A percentile compares a stretch with the other conserved stretches of the same genome.
phyloP scores from a whole-genome alignment of 1,140 invertebrate genomes.

The Ditylenchus dipsaci region DNA sequence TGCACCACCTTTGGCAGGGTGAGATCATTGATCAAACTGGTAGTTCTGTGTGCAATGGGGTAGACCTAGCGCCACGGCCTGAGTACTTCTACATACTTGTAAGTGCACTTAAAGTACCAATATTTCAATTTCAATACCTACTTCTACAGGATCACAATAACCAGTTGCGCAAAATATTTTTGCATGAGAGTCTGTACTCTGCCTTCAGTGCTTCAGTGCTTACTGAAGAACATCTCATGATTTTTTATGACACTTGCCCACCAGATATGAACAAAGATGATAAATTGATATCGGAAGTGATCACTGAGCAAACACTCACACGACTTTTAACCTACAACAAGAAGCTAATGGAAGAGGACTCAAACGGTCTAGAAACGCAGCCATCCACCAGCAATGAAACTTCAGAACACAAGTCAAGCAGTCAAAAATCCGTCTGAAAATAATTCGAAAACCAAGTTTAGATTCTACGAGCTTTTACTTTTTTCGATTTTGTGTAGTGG shows the following conservation, averaged over 20 bases:
- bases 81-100: conserved; percentile 27
- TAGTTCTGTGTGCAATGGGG: neutral
- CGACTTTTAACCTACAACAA: neutral
- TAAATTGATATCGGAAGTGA: neutral
- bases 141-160: conserved; percentile 17
- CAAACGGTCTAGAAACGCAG: no score
- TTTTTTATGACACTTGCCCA: conserved; percentile 24
- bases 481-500: no score
- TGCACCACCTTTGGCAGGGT: conserved; percentile 7
- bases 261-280: neutral
- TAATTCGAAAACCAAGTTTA: no score
- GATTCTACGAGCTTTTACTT: no score
- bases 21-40: neutral
- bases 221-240: conserved; percentile 16
- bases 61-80: neutral
- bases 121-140: neutral
- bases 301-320: neutral
- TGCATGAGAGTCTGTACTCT: conserved; percentile 15
- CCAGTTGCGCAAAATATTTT: conserved; percentile 15
- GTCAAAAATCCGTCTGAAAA: no score
- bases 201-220: conserved; percentile 16
- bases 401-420: no score
- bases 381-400: no score
- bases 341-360: no score
- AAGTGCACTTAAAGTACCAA: neutral